Base-by-base conservation (phyloP, 1,140 invertebrate species). In the Sycophila sp. region DNA sequence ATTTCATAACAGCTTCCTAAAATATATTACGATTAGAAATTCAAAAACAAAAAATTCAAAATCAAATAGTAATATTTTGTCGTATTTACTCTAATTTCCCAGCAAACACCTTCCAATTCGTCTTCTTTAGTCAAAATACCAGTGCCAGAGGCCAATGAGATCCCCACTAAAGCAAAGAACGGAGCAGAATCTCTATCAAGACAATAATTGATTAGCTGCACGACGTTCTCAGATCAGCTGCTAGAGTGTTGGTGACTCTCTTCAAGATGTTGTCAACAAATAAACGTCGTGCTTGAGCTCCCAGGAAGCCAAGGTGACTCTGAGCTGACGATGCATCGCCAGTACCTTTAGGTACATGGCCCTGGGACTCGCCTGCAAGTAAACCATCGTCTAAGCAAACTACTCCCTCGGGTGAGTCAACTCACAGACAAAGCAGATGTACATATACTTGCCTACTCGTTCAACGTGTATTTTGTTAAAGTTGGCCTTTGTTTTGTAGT, bases 111-210 rank as follows among this genome's bases (percentile, higher is more conserved):
- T 83, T 94, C 93, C 4, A 94, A 78, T 85, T 94, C 91, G 80
- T 94, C 92, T 70, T 94, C 91, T 76, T 92, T 92, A 2, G 92
- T 94, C n/a, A 94, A 81, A 53, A 94, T 89, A 4, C 92, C 92
- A 49, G 89, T 88, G 2, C 92, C 92, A 28, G 92, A 91, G 6
- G 92, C 92, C 60, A 94, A 80, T 47, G 91, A 92, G 1, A 94
- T 88, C 11, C 93, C 93, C 40, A 94, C 90, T 4, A 94, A 79
- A 22, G 92, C 91, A 77, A 94, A 92, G 73, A 93, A 92, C 1
- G 92, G 92, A 7, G 87, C 88, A 0, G 92, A 91, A 79, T 93
- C 90, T 0, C 92, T 91, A 0, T 92, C 91, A 80, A 88, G n/a
- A 92, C 13, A 93, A 86, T 1, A 92, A 83, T 73, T 87, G 87